phyloP scores from a whole-genome alignment of 1,140 invertebrate genomes.

The Drosophila sulfurigaster region DNA sequence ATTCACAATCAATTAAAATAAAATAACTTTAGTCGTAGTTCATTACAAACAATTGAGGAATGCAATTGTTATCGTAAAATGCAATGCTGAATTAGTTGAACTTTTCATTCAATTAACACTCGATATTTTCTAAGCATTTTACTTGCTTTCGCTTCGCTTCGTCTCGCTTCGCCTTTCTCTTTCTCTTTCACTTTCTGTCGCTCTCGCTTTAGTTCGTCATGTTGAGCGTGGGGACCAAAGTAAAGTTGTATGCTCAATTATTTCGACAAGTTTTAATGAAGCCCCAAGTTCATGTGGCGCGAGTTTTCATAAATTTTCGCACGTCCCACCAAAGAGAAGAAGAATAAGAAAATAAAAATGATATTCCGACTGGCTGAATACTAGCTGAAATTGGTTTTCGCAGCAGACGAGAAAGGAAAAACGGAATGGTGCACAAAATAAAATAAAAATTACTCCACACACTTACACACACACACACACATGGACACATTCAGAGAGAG shows the following conservation, averaged over 20 bases:
- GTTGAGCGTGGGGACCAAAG: too few relatives aligned
- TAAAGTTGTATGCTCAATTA: constrained; percentile 28
- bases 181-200: too few relatives aligned
- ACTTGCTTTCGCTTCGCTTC: background rate
- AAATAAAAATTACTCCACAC: constrained; percentile 39
- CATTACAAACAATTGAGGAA: too few relatives aligned
- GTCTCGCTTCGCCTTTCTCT: too few relatives aligned
- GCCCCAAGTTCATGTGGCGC: constrained; percentile 20
- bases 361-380: constrained; percentile 40
- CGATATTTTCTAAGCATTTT: too few relatives aligned
- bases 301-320: constrained; percentile 42
- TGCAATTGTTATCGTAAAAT: background rate
- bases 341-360: constrained; percentile 4
- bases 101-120: background rate
- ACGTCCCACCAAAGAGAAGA: constrained; percentile 24
- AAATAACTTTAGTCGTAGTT: background rate
- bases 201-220: too few relatives aligned
- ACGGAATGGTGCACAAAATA: constrained; percentile 2
- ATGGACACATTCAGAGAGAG: background rate
- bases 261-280: constrained; percentile 34
- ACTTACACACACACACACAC: background rate
- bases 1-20: background rate
- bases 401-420: background rate
- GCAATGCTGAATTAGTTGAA: background rate
- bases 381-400: constrained; percentile 44